A percentile compares a stretch with the other conserved stretches of the same genome.
Conservation (phyloP, 2,113 vertebrate species). For the Campylomormyrus numenius region DNA sequence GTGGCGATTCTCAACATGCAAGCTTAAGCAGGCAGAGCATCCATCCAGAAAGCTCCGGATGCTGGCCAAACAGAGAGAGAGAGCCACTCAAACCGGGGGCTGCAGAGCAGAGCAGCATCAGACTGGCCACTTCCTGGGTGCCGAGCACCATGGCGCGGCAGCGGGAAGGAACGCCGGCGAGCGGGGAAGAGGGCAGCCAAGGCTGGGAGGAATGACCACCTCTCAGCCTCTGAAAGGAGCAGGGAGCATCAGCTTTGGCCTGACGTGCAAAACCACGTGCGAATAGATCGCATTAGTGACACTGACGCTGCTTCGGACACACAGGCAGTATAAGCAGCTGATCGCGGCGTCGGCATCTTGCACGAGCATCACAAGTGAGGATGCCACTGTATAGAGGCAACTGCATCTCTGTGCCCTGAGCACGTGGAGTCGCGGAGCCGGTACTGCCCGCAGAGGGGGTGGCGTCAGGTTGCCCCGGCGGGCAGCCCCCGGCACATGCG, state of each 20-base stretch:
- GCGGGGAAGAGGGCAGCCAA: not conserved
- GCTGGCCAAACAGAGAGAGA: conserved; percentile 44
- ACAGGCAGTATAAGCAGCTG: not conserved
- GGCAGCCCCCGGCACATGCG: not conserved
- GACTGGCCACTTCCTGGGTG: not conserved
- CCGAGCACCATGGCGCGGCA: not conserved
- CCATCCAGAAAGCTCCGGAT: not conserved
- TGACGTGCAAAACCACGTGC: not conserved
- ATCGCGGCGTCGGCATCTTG: not conserved
- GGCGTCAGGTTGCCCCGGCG: not conserved
- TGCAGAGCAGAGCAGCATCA: not conserved
- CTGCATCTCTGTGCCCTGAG: not conserved
- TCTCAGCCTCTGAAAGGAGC: not conserved
- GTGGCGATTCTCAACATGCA: not conserved
- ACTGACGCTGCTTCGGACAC: not conserved
- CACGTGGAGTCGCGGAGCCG: not conserved
- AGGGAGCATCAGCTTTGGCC: not conserved
- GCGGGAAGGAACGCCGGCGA: not conserved
- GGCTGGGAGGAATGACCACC: not conserved
- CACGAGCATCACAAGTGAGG: not conserved
- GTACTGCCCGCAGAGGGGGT: not conserved
- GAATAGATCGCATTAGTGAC: not conserved
- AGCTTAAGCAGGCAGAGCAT: not conserved
- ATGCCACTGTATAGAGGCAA: not conserved
- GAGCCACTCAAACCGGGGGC: not conserved